These are phyloP conservation scores for Flexamia atlantica DNA, from an alignment of 2,888 invertebrate genomes.

Conservation along the genomic window DNA sequence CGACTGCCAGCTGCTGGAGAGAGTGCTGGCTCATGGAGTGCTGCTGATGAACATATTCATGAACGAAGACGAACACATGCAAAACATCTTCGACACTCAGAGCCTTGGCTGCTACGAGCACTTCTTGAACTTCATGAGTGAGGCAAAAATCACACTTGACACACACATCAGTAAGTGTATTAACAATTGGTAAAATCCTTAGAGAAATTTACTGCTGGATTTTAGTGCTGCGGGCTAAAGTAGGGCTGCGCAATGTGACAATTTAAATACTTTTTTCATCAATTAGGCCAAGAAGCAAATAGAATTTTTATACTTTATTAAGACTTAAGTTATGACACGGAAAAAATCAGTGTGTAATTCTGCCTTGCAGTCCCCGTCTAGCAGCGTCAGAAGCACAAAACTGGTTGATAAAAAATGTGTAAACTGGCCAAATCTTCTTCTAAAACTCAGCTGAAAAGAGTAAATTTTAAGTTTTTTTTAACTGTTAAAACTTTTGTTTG, in stretches of 20 bases:
- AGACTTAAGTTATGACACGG: no score
- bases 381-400: no score
- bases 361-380: no score
- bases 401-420: no score
- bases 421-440: no score
- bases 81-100: neutral
- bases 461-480: no score
- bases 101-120: conserved; percentile 43
- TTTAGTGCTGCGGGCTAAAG: neutral
- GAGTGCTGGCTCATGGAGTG: conserved; percentile 10
- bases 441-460: no score
- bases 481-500: no score
- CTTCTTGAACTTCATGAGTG: conserved; percentile 15
- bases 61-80: conserved; percentile 17
- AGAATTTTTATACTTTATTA: no score
- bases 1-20: neutral
- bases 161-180: neutral
- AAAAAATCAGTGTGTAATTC: no score
- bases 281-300: no score
- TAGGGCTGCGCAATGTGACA: neutral
- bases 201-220: neutral
- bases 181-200: no score
- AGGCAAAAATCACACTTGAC: neutral
- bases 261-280: neutral
- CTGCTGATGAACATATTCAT: conserved; percentile 3